phyloP scores from a whole-genome alignment of 92 coral and sea anemone genomes.

The Porites cylindrica region DNA sequence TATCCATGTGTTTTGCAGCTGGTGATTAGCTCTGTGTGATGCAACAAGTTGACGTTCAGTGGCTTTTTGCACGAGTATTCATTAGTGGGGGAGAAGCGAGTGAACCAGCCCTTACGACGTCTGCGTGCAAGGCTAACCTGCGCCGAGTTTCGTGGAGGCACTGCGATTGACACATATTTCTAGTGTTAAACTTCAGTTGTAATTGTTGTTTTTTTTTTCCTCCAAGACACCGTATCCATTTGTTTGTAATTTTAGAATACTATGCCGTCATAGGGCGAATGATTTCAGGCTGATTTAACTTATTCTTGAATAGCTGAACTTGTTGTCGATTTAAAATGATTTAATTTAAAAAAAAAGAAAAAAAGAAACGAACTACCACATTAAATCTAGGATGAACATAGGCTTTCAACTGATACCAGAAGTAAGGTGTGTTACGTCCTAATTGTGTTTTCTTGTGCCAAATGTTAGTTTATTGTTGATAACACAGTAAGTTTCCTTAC shows the following conservation, averaged over 20 bases:
- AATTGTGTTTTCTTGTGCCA: too few relatives aligned
- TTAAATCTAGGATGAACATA: neutral
- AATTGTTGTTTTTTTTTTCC: neutral
- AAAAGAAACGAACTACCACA: slow-evolving; percentile 3
- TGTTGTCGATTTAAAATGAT: neutral
- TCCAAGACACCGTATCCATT: neutral
- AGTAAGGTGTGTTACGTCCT: neutral
- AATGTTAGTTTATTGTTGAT: neutral
- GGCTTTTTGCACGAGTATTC: neutral
- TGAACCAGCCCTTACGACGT: neutral
- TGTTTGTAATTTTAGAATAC: slow-evolving; percentile 1
- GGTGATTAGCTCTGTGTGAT: slow-evolving; percentile 5
- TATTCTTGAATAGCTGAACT: neutral
- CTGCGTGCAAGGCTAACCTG: neutral
- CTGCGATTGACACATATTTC: slow-evolving; percentile 1
- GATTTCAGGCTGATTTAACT: neutral
- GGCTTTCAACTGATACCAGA: neutral
- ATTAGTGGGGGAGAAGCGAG: neutral
- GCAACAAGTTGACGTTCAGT: slow-evolving; percentile 5
- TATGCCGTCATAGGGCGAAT: neutral
- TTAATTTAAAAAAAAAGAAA: neutral
- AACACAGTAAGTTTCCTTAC: neutral
- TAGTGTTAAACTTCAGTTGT: neutral
- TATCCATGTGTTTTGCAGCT: neutral
- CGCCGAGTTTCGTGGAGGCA: neutral